phyloP scores from a whole-genome alignment of 1,140 invertebrate species.

The Pteromalus puparum region DNA sequence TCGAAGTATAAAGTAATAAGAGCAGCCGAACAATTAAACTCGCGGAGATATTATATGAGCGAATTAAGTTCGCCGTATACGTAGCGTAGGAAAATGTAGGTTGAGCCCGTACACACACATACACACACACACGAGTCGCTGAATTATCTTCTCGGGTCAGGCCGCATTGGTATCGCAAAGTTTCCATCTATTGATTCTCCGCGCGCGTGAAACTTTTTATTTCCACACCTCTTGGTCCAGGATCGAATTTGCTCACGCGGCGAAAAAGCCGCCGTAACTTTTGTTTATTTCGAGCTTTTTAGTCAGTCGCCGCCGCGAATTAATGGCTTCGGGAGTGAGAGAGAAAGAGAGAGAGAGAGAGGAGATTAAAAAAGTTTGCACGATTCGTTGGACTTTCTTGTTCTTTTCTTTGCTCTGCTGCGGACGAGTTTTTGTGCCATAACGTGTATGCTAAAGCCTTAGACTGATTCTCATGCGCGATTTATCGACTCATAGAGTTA shows the following conservation, averaged over 20 bases:
- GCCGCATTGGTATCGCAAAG: neutral
- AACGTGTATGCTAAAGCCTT: neutral
- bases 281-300: neutral
- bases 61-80: neutral
- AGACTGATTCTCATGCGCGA: conserved; percentile 7
- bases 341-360: no score
- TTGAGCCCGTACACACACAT: neutral
- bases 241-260: neutral
- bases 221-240: neutral
- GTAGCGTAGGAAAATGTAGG: neutral
- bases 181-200: neutral
- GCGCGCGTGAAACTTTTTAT: neutral
- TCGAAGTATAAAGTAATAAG: neutral
- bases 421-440: no score
- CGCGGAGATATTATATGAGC: neutral
- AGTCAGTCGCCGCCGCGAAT: neutral
- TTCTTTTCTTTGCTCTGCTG: no score
- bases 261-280: neutral
- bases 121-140: neutral
- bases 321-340: neutral
- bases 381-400: neutral
- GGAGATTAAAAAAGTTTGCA: neutral
- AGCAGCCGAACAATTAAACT: neutral
- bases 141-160: neutral
- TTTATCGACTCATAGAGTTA: conserved; percentile 25